Percentiles rank a stretch among this genome's conserved stretches.
phyloP scores from a whole-genome alignment of 2,888 invertebrate species.

The Drepanosiphum platanoidis region DNA sequence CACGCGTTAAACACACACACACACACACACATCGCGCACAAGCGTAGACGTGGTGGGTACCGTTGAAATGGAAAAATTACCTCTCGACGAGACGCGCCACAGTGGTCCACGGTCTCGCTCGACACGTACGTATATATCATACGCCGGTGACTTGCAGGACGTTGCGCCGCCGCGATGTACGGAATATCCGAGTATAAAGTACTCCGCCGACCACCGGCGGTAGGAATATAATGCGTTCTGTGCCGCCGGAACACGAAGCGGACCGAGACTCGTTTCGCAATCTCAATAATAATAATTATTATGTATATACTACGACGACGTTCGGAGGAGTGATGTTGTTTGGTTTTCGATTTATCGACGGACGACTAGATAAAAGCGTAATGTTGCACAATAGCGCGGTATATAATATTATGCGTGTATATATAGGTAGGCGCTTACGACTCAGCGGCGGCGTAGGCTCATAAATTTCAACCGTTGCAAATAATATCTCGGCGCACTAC shows the following conservation, averaged over 20 bases:
- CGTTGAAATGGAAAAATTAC: background rate
- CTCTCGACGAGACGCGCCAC: no score
- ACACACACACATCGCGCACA: no score
- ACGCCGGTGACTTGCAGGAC: background rate
- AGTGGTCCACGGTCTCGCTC: background rate
- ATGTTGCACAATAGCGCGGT: background rate
- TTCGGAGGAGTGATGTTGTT: background rate
- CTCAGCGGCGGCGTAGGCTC: background rate
- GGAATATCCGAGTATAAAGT: no score
- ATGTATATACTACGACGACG: no score
- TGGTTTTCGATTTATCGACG: background rate
- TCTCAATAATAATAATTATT: background rate
- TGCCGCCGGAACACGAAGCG: background rate
- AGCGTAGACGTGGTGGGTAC: no score
- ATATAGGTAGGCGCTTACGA: background rate
- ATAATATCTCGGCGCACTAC: background rate
- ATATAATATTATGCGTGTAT: background rate
- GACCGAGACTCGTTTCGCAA: conserved; percentile 1
- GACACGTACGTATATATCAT: background rate
- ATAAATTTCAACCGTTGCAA: background rate
- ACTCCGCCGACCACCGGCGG: background rate
- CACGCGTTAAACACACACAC: no score
- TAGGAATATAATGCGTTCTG: background rate
- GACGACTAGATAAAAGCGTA: conserved; percentile 7
- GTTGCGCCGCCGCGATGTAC: no score